These are phyloP conservation scores for Cerceris rybyensis DNA, from an alignment of 2,888 invertebrate genomes.

Conservation along the genomic window DNA sequence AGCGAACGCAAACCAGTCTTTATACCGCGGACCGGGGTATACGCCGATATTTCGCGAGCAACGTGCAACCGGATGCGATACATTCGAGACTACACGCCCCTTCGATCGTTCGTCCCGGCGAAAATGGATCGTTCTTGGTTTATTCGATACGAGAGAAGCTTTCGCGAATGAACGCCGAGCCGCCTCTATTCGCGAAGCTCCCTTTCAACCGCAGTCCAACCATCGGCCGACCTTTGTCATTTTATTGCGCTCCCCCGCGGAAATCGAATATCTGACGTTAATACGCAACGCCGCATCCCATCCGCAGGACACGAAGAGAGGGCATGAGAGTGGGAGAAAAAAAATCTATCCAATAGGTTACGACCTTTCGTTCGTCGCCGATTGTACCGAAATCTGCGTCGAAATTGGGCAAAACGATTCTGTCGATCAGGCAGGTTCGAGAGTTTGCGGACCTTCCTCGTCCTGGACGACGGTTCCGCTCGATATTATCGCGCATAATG, in stretches of 20 bases:
- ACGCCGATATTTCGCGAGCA: conserved; percentile 19
- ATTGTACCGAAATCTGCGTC: no score
- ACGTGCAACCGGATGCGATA: neutral
- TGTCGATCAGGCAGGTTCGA: no score
- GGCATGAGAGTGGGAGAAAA: no score
- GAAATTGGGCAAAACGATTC: no score
- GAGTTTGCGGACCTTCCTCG: no score
- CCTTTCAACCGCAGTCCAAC: conserved; percentile 35
- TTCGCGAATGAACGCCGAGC: neutral
- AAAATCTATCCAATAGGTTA: no score
- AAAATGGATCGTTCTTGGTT: conserved; percentile 40
- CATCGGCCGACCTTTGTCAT: conserved; percentile 35
- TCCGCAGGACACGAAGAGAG: neutral
- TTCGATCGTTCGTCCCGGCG: conserved; percentile 7
- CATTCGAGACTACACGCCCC: neutral
- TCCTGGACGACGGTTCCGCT: neutral
- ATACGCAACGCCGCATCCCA: conserved; percentile 3
- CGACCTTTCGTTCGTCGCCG: no score
- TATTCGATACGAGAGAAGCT: conserved; percentile 47
- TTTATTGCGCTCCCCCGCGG: conserved; percentile 39
- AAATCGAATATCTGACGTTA: conserved; percentile 47
- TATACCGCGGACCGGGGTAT: conserved; percentile 18
- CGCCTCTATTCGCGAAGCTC: conserved; percentile 1
- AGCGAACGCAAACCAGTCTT: conserved; percentile 38
- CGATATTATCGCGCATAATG: conserved; percentile 21